These are phyloP conservation scores for Cichladusa arquata DNA, from an alignment of 2,113 vertebrate genomes.

Conservation along the genomic window DNA sequence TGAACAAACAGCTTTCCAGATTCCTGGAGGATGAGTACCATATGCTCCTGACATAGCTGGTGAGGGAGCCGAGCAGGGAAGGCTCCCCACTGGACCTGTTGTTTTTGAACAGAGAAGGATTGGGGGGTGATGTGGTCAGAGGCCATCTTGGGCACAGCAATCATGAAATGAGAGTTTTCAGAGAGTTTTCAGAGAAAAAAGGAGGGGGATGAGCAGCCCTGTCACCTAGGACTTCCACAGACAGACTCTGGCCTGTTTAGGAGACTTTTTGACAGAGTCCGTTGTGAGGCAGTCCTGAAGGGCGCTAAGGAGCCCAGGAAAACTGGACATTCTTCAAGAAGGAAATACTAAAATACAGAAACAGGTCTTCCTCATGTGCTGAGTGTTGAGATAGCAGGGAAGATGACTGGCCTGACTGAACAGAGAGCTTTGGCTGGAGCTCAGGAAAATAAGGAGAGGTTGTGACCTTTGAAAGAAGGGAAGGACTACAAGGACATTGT, in stretches of 20 bases:
- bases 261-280: not conserved
- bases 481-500: not conserved
- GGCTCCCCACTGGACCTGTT: not conserved
- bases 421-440: not conserved
- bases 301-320: not conserved
- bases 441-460: not conserved
- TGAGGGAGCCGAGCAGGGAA: not conserved
- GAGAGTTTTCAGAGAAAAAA: not conserved
- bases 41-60: not conserved
- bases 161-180: not conserved
- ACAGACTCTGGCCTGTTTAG: not conserved
- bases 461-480: not conserved
- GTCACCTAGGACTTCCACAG: not conserved
- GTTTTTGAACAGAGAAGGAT: not conserved
- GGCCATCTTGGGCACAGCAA: not conserved
- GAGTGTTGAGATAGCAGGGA: fast-evolving
- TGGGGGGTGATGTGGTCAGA: not conserved
- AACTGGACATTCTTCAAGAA: not conserved
- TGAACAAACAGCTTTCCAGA: not conserved
- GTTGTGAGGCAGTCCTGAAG: not conserved
- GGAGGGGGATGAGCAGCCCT: not conserved
- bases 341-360: not conserved
- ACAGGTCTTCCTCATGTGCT: not conserved
- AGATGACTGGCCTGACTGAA: fast-evolving
- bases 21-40: not conserved